Evolutionary conservation across 2,888 invertebrate species (phyloP).

Genomic region (Odontocolon sp.): DNA sequence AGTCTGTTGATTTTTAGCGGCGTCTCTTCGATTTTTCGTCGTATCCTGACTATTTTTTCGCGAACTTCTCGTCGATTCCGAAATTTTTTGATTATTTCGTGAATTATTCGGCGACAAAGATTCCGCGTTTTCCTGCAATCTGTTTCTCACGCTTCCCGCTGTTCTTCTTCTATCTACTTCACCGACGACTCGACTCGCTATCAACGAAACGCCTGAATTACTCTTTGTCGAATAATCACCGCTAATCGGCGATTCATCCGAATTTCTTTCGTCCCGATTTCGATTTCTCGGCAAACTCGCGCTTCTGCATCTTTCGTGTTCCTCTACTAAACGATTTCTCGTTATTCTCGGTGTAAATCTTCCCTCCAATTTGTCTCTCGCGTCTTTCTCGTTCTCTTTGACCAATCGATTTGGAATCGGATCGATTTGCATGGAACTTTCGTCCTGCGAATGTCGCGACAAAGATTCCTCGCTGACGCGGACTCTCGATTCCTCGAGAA

Average conservation of each 20-base stretch:
- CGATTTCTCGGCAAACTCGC: slow-evolving; percentile 50
- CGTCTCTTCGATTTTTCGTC: slow-evolving; percentile 34
- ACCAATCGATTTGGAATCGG: slow-evolving; percentile 69
- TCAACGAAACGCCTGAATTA: slow-evolving; percentile 39
- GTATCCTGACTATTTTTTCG: slow-evolving; percentile 41
- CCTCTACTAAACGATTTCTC: slow-evolving; percentile 65
- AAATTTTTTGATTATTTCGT: slow-evolving; percentile 25
- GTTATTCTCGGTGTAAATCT: slow-evolving; percentile 60
- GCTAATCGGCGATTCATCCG: slow-evolving; percentile 6
- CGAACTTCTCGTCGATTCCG: slow-evolving; percentile 37
- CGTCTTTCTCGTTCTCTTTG: slow-evolving; percentile 28
- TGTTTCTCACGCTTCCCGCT: slow-evolving; percentile 59
- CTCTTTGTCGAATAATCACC: slow-evolving; percentile 44
- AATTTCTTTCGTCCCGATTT: slow-evolving; percentile 27
- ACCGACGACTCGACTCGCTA: slow-evolving; percentile 2
- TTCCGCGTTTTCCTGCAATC: slow-evolving; percentile 61
- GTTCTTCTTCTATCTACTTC: slow-evolving; percentile 52
- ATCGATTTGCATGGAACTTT: slow-evolving; percentile 59
- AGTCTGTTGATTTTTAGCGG: slow-evolving; percentile 4
- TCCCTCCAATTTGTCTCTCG: slow-evolving; percentile 32
- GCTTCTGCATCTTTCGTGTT: slow-evolving; percentile 63
- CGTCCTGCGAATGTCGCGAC: slow-evolving; percentile 65
- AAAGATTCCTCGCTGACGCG: slow-evolving; percentile 76
- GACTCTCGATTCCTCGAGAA: slow-evolving; percentile 74
- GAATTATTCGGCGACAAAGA: slow-evolving; percentile 25